Evolutionary conservation across 2,888 invertebrate genomes (phyloP), one percentile per base, ranked within the genome.

Genomic region (Neria commutata): DNA sequence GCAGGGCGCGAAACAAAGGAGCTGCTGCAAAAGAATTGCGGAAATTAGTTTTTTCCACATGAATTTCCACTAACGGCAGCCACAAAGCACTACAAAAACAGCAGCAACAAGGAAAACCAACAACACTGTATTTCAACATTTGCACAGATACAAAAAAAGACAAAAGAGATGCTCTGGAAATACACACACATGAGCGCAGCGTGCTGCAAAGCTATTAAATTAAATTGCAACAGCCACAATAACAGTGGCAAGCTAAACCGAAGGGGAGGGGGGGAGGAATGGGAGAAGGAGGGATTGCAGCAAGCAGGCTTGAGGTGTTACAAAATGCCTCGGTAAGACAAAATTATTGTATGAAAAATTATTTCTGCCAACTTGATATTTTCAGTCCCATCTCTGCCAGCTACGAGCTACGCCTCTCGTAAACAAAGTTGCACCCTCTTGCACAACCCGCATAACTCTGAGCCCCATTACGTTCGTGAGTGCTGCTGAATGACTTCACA

Each of bases 11-110:
- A 56, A 56, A 29, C 42, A 51, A 46, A 56, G 8, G 45, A 29
- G 29, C 51, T 51, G 29, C n/a, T n/a, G n/a, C n/a, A 46, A 53
- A 64, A 64, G 63, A 67, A 68, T 66, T 65, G 63, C 67, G 68
- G 69, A 69, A 69, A 69, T 69, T 69, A 67, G 67, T 69, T 69
- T 69, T 67, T 69, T 65, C 63, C 69, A 67, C 69, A 69, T 68
- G 69, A 68, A 16, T 37, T 56, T 19, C 45, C 47, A 58, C 11
- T 29, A 56, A 10, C 3, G n/a, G 10, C 23, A 56, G 33, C 11
- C 51, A 48, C 19, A 57, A n/a, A 23, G 8, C 17, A 11, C 11
- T 5, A 55, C 17, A 50, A 51, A 42, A 21, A 45, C 25, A 23
- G 11, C 34, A 47, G 24, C 29, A 23, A 55, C 19, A 23, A 45